Percentiles rank a stretch among this genome's conserved stretches.
Evolutionary conservation across 2,888 invertebrate species (phyloP).

Genomic region (Ferdinandea cuprea): DNA sequence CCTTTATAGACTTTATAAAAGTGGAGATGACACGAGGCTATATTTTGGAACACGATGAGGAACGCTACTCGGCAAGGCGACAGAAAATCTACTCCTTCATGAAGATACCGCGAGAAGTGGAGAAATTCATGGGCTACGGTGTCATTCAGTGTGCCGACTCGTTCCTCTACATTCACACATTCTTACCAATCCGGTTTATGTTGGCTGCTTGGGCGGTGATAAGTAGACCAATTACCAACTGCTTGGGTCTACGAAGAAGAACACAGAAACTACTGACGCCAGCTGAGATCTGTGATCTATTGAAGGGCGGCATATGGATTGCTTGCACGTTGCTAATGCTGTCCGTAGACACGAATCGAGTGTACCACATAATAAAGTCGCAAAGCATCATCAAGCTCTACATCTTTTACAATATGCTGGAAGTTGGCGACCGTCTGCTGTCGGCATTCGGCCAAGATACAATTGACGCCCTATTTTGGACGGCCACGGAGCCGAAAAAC

Average conservation of each 20-base stretch:
- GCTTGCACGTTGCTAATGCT: slow-evolving; percentile 91
- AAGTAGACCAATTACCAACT: slow-evolving; percentile 88
- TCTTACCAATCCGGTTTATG: slow-evolving; percentile 95
- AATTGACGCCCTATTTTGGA: slow-evolving; percentile 99
- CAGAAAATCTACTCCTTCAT: slow-evolving; percentile 98
- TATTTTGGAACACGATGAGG: slow-evolving; percentile 96
- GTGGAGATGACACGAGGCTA: slow-evolving; percentile 96
- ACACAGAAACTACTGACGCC: slow-evolving; percentile 88
- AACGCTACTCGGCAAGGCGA: slow-evolving; percentile 95
- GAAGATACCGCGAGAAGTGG: slow-evolving; percentile 95
- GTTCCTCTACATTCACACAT: slow-evolving; percentile 98
- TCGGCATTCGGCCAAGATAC: slow-evolving; percentile 99
- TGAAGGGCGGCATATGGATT: slow-evolving; percentile 95
- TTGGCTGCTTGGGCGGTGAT: slow-evolving; percentile 93
- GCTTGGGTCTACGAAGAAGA: slow-evolving; percentile 86
- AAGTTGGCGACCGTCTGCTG: slow-evolving; percentile 97
- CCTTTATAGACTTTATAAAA: slow-evolving; percentile 88
- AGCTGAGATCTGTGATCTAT: slow-evolving; percentile 97
- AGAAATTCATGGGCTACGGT: slow-evolving; percentile 96
- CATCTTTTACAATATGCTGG: slow-evolving; percentile 99
- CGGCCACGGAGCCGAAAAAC: slow-evolving; percentile 96
- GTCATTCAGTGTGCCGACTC: slow-evolving; percentile 98
- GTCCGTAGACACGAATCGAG: slow-evolving; percentile 97
- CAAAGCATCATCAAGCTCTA: slow-evolving; percentile 99
- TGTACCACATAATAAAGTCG: slow-evolving; percentile 98